Conservation (phyloP, 2,113 vertebrate species). For the Coreoperca whiteheadi region DNA sequence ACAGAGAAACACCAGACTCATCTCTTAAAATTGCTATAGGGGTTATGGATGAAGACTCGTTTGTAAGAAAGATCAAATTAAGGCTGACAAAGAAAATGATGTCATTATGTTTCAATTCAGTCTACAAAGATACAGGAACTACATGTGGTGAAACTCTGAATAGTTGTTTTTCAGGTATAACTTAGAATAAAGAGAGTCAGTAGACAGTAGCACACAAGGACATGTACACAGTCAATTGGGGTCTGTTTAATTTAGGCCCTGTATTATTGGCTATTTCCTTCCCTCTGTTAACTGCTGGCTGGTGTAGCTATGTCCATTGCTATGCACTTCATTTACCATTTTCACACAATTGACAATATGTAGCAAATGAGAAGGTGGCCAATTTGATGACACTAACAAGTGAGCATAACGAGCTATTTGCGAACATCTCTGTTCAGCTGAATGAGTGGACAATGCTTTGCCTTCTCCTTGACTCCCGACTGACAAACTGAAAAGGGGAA, state of each 20-base stretch:
- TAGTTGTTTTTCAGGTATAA: too few species aligned
- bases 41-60: not conserved
- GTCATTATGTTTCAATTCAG: not conserved
- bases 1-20: not conserved
- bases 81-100: not conserved
- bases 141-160: not conserved
- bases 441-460: conserved; percentile 61
- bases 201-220: not conserved
- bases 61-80: not conserved
- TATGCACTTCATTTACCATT: conserved; percentile 47
- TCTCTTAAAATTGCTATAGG: not conserved
- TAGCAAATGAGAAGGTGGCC: conserved; percentile 41
- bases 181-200: not conserved
- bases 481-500: conserved; percentile 67
- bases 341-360: conserved; percentile 25
- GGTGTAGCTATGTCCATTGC: conserved; percentile 43
- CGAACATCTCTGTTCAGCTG: conserved; percentile 27
- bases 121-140: not conserved
- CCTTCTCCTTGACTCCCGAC: conserved; percentile 82
- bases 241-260: not conserved
- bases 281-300: conserved; percentile 7
- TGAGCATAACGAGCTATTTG: conserved; percentile 64
- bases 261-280: not conserved
- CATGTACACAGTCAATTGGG: not conserved
- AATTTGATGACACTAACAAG: conserved; percentile 65